Conservation (phyloP, 2,797 vertebrate genomes). For the Bovichtus diacanthus region DNA sequence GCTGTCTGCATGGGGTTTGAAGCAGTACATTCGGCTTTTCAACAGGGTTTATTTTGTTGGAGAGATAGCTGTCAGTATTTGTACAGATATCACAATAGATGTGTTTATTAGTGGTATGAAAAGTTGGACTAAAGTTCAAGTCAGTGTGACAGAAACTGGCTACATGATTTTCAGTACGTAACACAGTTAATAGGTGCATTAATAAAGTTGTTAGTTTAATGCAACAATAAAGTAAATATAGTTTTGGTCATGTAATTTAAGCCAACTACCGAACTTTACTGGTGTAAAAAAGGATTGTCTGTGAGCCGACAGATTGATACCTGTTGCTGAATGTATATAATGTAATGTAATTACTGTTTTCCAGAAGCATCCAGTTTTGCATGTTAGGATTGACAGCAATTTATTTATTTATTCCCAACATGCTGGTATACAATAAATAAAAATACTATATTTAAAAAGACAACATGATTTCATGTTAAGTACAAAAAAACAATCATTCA, state of each 20-base stretch:
- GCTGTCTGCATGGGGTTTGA: not conserved
- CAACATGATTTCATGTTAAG: constrained; percentile 16
- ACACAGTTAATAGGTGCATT: not conserved
- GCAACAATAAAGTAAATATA: constrained; percentile 3
- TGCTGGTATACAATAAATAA: constrained; percentile 17
- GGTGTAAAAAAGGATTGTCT: not conserved
- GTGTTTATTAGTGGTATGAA: constrained; percentile 1
- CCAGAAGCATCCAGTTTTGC: constrained; percentile 31
- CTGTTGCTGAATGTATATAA: constrained; percentile 33
- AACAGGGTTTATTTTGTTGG: not conserved
- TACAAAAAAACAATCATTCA: constrained; percentile 2
- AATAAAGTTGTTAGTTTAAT: constrained; percentile 10
- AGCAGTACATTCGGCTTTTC: not conserved
- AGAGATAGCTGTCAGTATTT: constrained; percentile 11
- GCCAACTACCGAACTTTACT: not conserved
- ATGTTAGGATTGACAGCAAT: constrained; percentile 27
- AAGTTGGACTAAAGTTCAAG: not conserved
- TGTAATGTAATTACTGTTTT: constrained; percentile 30
- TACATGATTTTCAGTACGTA: not conserved
- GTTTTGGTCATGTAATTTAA: constrained; percentile 25
- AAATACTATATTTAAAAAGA: constrained; percentile 49
- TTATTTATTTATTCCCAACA: constrained; percentile 57
- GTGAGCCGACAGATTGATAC: not conserved
- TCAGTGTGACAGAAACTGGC: constrained; percentile 3
- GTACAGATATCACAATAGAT: constrained; percentile 28